A percentile compares a stretch with the other conserved stretches of the same genome.
Evolutionary conservation across 2,888 invertebrate genomes (phyloP).

Genomic region (Tribolium freemani): DNA sequence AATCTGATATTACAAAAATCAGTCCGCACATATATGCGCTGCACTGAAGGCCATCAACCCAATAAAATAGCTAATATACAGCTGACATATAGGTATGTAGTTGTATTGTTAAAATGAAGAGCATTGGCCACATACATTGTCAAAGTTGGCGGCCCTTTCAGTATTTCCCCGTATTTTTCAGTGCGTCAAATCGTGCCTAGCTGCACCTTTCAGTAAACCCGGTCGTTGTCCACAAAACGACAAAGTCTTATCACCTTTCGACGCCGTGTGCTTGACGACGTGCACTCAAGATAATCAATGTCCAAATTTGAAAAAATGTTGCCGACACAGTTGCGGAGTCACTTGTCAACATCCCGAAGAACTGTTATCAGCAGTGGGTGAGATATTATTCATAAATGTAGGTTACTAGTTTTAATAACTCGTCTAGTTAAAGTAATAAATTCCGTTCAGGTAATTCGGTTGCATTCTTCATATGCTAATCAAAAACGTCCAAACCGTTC

Average conservation of each 20-base stretch:
- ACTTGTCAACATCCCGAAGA: slow-evolving; percentile 78
- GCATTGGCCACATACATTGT: not conserved
- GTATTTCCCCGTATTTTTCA: slow-evolving; percentile 59
- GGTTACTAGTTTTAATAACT: not conserved
- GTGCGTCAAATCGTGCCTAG: slow-evolving; percentile 74
- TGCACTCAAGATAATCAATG: slow-evolving; percentile 79
- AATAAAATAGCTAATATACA: slow-evolving; percentile 42
- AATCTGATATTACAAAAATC: slow-evolving; percentile 19
- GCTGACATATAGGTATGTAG: slow-evolving; percentile 25
- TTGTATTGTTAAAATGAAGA: slow-evolving; percentile 13
- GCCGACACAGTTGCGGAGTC: slow-evolving; percentile 77
- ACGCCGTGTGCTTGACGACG: slow-evolving; percentile 73
- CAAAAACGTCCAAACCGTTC: slow-evolving; percentile 3
- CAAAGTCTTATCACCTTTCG: slow-evolving; percentile 69
- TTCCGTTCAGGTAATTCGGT: not conserved
- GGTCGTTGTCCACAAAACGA: slow-evolving; percentile 67
- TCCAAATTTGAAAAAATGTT: slow-evolving; percentile 78
- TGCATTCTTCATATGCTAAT: not conserved
- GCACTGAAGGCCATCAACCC: slow-evolving; percentile 39
- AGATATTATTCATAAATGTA: slow-evolving; percentile 47
- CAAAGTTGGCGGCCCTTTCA: not conserved
- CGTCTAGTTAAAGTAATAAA: not conserved
- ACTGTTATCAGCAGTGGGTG: slow-evolving; percentile 73
- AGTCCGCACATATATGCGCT: slow-evolving; percentile 4
- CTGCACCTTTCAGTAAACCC: slow-evolving; percentile 68